Base-by-base conservation (phyloP, 2,888 invertebrate species). In the Hermodice carunculata region DNA sequence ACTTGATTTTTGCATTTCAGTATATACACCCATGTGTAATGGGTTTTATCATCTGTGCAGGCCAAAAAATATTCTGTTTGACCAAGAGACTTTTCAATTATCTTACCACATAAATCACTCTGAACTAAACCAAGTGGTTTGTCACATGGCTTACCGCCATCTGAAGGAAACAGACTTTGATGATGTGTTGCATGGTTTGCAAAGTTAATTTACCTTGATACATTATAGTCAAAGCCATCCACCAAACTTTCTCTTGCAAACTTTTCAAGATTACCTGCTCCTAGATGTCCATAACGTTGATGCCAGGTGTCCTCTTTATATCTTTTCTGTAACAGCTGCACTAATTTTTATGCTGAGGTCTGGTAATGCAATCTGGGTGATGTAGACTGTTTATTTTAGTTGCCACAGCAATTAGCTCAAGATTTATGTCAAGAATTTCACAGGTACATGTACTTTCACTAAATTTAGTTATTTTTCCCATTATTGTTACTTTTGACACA, bases 271-370 rank as follows among this genome's bases (percentile, higher is more conserved):
- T 24, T 54, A 28, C 56, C 19, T 3, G n/a, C 19, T 3, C 62
- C 62, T 1, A 62, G 37, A 32, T 62, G 46, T 5, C 62, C 62
- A 44, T 54, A 62, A 24, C 54, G 2, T 29, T 54, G 31, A 19
- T 62, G 62, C 56, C 46, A 62, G 26, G 56, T 24, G 11, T 48
- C 49, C 40, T 34, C 49, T 24, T 2, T 4, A n/a, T n/a, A n/a
- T n/a, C n/a, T n/a, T n/a, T n/a, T n/a, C n/a, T n/a, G n/a, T n/a
- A n/a, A n/a, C n/a, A n/a, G n/a, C n/a, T n/a, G n/a, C n/a, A n/a
- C n/a, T n/a, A n/a, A n/a, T n/a, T n/a, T n/a, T n/a, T n/a, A n/a
- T n/a, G n/a, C n/a, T n/a, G n/a, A n/a, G n/a, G n/a, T n/a, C n/a
- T n/a, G n/a, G n/a, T n/a, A n/a, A n/a, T n/a, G n/a, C n/a, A n/a